Conservation (phyloP, 2,113 vertebrate genomes). For the Spermophilus dauricus region DNA sequence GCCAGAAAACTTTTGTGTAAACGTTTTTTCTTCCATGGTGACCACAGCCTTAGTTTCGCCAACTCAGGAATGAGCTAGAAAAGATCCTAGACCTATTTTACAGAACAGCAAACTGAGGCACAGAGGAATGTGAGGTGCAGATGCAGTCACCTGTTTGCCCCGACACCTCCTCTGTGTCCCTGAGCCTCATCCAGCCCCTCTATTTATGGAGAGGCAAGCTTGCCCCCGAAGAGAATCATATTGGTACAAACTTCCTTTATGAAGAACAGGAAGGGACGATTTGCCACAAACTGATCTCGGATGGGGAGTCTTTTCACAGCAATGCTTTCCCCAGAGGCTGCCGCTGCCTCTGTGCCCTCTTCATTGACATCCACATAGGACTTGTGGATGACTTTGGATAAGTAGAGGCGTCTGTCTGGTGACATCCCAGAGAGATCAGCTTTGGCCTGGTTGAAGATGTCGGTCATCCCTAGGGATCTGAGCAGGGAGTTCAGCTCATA, state of each 20-base stretch:
- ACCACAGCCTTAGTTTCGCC: background rate
- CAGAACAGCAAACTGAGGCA: background rate
- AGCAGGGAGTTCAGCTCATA: conserved; percentile 82
- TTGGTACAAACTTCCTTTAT: conserved; percentile 80
- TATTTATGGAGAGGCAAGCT: conserved; percentile 81
- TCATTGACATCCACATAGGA: conserved; percentile 84
- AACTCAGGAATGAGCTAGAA: background rate
- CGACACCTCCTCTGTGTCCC: background rate
- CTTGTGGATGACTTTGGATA: conserved; percentile 84
- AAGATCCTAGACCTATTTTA: background rate
- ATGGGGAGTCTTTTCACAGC: conserved; percentile 65
- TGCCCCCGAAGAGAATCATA: conserved; percentile 86
- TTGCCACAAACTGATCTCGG: conserved; percentile 77
- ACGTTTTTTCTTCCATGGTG: background rate
- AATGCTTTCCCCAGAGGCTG: conserved; percentile 69
- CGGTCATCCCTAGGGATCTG: conserved; percentile 81
- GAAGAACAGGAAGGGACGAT: conserved; percentile 88
- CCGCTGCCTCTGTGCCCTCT: conserved; percentile 80
- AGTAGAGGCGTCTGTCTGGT: conserved; percentile 30
- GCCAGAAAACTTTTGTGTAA: background rate
- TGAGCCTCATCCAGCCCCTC: background rate
- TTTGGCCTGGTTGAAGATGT: conserved; percentile 72
- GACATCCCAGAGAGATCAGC: conserved; percentile 86
- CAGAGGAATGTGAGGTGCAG: background rate
- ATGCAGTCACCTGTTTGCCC: no score